Conservation (phyloP, 2,113 vertebrate species). For the Passer montanus region DNA sequence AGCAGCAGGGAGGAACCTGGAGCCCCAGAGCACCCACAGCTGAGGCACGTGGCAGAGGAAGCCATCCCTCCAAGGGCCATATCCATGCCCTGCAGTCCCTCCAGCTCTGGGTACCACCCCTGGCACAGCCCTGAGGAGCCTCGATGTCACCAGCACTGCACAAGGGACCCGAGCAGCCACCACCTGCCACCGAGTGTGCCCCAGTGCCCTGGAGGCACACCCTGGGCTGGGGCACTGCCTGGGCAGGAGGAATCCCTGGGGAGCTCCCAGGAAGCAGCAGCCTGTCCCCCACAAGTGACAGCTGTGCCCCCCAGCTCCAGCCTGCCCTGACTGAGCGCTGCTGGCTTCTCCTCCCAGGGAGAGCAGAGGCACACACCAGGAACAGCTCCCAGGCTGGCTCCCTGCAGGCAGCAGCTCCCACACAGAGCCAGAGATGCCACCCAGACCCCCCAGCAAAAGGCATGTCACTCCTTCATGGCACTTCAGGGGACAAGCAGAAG, state of each 20-base stretch:
- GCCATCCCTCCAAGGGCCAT: background rate
- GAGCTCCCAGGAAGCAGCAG: background rate
- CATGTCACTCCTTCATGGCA: background rate
- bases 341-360: fast-evolving
- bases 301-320: background rate
- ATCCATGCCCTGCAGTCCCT: background rate
- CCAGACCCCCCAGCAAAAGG: background rate
- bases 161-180: fast-evolving
- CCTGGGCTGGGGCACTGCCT: fast-evolving
- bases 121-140: background rate
- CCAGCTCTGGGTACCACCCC: background rate
- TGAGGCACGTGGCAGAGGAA: background rate
- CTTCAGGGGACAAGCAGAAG: background rate
- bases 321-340: background rate
- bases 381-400: background rate
- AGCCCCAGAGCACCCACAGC: fast-evolving
- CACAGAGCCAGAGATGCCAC: background rate
- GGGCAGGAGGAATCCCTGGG: background rate
- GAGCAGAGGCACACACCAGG: background rate
- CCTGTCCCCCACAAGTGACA: background rate
- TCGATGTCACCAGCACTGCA: fast-evolving
- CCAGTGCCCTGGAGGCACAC: background rate
- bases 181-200: fast-evolving
- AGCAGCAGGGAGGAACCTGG: background rate
- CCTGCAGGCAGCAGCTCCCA: background rate